Percentiles rank a stretch among this genome's conserved stretches.
Evolutionary conservation across 2,888 invertebrate species (phyloP).

Genomic region (Meghimatium bilineatum): DNA sequence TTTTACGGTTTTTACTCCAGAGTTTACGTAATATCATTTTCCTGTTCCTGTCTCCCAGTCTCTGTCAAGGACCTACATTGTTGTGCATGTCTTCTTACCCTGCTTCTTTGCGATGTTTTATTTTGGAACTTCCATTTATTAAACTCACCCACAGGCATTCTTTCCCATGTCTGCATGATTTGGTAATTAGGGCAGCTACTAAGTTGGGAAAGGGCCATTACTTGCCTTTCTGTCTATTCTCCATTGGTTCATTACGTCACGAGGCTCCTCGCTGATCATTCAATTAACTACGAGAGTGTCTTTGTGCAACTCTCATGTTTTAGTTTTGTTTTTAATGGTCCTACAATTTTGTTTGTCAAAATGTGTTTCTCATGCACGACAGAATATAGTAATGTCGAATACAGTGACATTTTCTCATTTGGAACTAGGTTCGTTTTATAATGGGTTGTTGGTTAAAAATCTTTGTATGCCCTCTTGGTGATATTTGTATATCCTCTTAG

Average conservation of each 20-base stretch:
- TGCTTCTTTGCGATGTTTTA: conserved; percentile 14
- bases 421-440: too few relatives aligned
- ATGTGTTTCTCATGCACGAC: too few relatives aligned
- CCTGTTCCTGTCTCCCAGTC: not conserved
- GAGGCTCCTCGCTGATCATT: not conserved
- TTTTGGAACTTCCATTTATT: not conserved
- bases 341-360: too few relatives aligned
- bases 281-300: not conserved
- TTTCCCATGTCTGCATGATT: conserved; percentile 19
- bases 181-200: conserved; percentile 35
- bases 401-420: too few relatives aligned
- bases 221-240: not conserved
- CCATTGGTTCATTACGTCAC: conserved; percentile 5
- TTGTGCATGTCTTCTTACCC: conserved; percentile 29
- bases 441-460: too few relatives aligned
- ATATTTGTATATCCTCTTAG: too few relatives aligned
- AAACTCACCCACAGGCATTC: not conserved
- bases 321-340: not conserved
- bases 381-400: too few relatives aligned
- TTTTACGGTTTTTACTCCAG: conserved; percentile 24
- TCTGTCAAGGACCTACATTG: conserved; percentile 12
- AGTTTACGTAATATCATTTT: conserved; percentile 9
- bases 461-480: too few relatives aligned
- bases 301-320: too few relatives aligned
- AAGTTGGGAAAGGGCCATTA: conserved; percentile 13